phyloP scores from a whole-genome alignment of 2,888 invertebrate species.

The Ophonus ardosiacus region DNA sequence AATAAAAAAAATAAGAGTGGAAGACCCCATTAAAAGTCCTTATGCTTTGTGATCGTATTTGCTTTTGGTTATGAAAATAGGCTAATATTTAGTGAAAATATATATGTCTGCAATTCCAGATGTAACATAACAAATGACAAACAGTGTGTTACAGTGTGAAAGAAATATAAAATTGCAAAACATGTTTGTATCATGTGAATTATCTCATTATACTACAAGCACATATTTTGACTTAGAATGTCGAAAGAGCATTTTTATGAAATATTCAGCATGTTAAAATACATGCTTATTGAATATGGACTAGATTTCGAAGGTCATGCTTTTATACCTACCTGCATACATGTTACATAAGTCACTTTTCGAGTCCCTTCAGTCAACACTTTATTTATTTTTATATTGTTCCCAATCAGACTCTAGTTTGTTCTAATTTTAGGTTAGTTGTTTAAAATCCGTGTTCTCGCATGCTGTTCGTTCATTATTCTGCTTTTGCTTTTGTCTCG shows the following conservation, averaged over 20 bases:
- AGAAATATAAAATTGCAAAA: conserved; percentile 36
- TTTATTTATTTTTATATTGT: conserved; percentile 40
- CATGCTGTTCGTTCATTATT: conserved; percentile 19
- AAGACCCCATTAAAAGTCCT: too few species aligned
- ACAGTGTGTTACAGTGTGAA: conserved; percentile 12
- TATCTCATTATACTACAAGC: conserved; percentile 28
- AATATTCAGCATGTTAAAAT: conserved; percentile 52
- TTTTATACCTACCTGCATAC: conserved; percentile 47
- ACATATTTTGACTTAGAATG: conserved; percentile 41
- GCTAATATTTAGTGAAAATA: not conserved
- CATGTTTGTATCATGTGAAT: conserved; percentile 32
- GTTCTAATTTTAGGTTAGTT: conserved; percentile 26
- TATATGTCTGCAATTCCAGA: not conserved
- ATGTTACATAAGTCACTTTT: conserved; percentile 43
- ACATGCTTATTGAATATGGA: conserved; percentile 56
- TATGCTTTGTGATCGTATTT: too few species aligned
- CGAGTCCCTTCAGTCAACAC: conserved; percentile 27
- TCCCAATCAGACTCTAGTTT: conserved; percentile 15
- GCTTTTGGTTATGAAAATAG: not conserved
- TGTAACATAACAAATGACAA: conserved; percentile 4
- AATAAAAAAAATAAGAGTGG: too few species aligned
- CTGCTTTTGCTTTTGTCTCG: not conserved
- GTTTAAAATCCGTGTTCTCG: conserved; percentile 15
- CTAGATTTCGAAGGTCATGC: conserved; percentile 59
- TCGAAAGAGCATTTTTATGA: conserved; percentile 51